Conservation (phyloP, 2,888 invertebrate genomes). For the Schrankia costaestrigalis region DNA sequence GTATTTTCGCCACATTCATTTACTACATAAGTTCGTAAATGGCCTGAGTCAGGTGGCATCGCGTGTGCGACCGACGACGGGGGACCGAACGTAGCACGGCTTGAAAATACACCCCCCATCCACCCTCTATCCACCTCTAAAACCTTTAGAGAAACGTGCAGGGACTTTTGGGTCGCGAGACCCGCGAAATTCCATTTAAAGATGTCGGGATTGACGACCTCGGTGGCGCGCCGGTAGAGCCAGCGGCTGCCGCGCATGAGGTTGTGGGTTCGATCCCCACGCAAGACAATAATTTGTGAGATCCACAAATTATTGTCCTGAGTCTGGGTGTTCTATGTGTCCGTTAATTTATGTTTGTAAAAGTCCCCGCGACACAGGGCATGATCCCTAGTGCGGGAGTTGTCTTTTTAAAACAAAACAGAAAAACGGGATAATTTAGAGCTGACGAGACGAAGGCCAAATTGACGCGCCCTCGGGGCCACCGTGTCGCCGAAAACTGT, state of each 20-base stretch:
- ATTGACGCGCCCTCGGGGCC: slow-evolving; percentile 72
- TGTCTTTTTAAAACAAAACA: too few species aligned
- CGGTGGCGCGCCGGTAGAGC: too few species aligned
- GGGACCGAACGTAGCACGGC: slow-evolving; percentile 48
- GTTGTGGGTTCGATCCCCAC: too few species aligned
- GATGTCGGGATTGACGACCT: too few species aligned
- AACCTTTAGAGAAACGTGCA: slow-evolving; percentile 52
- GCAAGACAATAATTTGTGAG: too few species aligned
- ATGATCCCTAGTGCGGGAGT: too few species aligned
- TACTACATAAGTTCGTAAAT: slow-evolving; percentile 35
- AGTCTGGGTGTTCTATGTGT: too few species aligned
- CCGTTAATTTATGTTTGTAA: too few species aligned
- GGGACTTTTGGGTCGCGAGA: slow-evolving; percentile 59
- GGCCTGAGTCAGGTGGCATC: slow-evolving; percentile 61
- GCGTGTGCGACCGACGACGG: slow-evolving; percentile 54
- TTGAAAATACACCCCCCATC: slow-evolving; percentile 45
- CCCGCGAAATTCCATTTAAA: slow-evolving; percentile 79
- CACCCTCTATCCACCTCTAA: slow-evolving; percentile 32
- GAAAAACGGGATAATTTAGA: slow-evolving; percentile 79
- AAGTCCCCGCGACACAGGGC: too few species aligned
- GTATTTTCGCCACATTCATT: slow-evolving; percentile 25
- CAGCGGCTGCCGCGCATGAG: too few species aligned
- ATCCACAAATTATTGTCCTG: too few species aligned
- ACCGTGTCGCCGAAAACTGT: slow-evolving; percentile 54
- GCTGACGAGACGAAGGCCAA: slow-evolving; percentile 75